These are phyloP conservation scores for Arizona elegans DNA, from an alignment of 2,113 vertebrate genomes.

Conservation along the genomic window DNA sequence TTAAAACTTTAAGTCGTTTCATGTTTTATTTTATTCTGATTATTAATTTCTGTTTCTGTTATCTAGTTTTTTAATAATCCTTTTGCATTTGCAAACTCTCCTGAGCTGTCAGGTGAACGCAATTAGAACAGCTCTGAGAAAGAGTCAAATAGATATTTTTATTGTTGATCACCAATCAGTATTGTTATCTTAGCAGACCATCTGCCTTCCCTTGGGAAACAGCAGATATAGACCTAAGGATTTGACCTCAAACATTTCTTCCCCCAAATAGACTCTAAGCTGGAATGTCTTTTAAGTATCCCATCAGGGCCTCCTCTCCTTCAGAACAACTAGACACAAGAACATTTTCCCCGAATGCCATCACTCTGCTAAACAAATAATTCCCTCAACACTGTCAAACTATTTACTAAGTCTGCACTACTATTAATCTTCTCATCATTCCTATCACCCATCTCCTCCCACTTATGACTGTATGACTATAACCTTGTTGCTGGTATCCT, in stretches of 20 bases:
- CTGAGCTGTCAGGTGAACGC: neutral
- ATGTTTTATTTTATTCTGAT: neutral
- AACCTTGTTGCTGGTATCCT: no score
- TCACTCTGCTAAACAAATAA: no score
- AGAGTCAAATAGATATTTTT: neutral
- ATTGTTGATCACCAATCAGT: neutral
- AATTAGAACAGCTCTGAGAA: neutral
- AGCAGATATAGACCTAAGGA: neutral
- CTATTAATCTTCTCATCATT: no score
- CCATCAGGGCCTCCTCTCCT: neutral
- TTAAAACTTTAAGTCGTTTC: neutral
- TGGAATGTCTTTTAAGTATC: neutral
- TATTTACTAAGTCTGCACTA: no score
- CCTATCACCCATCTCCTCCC: no score
- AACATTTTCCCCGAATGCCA: no score
- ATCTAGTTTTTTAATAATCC: neutral
- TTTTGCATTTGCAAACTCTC: neutral
- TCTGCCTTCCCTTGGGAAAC: neutral
- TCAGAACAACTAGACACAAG: neutral
- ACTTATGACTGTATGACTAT: no score
- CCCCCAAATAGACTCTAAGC: neutral
- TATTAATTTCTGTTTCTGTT: neutral
- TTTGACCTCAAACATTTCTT: neutral
- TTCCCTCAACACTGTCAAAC: no score
- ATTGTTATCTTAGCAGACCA: neutral